Base-by-base conservation (phyloP, 35 echinoderm and acorn worm genomes). In the Diadema setosum region DNA sequence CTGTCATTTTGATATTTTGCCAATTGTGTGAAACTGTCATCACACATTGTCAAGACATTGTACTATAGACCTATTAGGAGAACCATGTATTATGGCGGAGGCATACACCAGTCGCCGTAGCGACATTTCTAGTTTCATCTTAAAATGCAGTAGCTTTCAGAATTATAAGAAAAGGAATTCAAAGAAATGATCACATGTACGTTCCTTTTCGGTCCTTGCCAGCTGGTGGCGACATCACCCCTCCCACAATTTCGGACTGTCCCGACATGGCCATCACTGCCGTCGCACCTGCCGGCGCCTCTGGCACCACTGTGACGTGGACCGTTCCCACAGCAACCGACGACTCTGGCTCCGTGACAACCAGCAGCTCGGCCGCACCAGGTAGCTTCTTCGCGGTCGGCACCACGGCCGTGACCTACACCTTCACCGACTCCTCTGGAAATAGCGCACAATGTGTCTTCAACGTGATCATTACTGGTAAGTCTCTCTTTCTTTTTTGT, bases 391-490 rank as follows among this genome's bases (percentile, higher is more conserved):
- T 91, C 21, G n/a, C 42, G 16, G 8, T 18, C 33, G 90, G 90
- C 31, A 34, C 15, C 16, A 91, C 90, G 11, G 80, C 46, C 11
- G 83, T 91, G 5, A 85, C 65, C 21, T 80, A 86, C 24, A 65
- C 48, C 35, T 80, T 85, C 58, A 91, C 90, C 3, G 90, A 91
- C 36, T 14, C 37, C 1, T 34, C 87, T 56, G 87, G 82, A 5
- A 83, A 86, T 21, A 17, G 50, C 39, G 76, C 83, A 5, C 3
- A 16, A 6, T 94, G 93, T 81, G 25, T 29, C 36, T 94, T 94
- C 48, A 60, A 52, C 25, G 65, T 93, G 3, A 75, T 27, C 41
- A 69, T 89, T 34, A 81, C 60, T 7, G 42, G 78, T 90, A 50
- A 17, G 78, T 44, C 35, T 78, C 25, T n/a, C n/a, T n/a, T n/a